Conservation (phyloP, 1,140 invertebrate genomes). For the Drosophila ananassae region DNA sequence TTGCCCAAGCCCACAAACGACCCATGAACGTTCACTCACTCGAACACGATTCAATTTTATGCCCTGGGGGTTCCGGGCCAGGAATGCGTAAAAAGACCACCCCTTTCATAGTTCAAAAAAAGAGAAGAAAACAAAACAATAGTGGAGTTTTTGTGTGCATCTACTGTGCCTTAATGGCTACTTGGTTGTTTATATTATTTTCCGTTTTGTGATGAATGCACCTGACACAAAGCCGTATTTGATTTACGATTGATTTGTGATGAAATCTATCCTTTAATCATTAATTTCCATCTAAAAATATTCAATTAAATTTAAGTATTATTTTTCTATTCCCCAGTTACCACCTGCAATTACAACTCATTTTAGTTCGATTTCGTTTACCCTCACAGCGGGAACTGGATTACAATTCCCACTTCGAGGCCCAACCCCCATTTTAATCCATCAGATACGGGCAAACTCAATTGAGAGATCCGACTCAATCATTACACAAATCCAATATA, state of each 20-base stretch:
- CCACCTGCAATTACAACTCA: constrained; percentile 55
- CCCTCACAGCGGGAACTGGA: constrained; percentile 44
- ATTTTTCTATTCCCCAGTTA: constrained; percentile 19
- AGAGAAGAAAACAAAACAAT: constrained; percentile 25
- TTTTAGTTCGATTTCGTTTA: constrained; percentile 48
- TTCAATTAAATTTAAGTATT: constrained; percentile 15
- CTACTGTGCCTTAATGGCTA: constrained; percentile 5
- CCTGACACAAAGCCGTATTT: neutral
- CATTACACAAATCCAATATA: constrained; percentile 66
- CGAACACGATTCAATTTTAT: constrained; percentile 51
- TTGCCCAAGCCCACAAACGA: constrained; percentile 19
- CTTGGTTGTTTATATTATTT: neutral
- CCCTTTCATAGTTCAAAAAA: constrained; percentile 1
- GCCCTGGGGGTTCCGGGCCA: constrained; percentile 39
- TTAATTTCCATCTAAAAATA: neutral
- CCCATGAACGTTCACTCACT: constrained; percentile 18
- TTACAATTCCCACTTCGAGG: constrained; percentile 6
- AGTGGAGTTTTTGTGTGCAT: constrained; percentile 17
- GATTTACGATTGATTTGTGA: too few species aligned
- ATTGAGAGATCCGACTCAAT: constrained; percentile 51
- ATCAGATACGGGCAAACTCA: constrained; percentile 14
- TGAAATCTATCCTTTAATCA: neutral
- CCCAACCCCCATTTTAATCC: constrained; percentile 14
- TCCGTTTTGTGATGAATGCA: constrained; percentile 9
- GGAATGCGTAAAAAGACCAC: constrained; percentile 28